phyloP scores from a whole-genome alignment of 2,888 invertebrate species.

The Watsonalla cultraria region DNA sequence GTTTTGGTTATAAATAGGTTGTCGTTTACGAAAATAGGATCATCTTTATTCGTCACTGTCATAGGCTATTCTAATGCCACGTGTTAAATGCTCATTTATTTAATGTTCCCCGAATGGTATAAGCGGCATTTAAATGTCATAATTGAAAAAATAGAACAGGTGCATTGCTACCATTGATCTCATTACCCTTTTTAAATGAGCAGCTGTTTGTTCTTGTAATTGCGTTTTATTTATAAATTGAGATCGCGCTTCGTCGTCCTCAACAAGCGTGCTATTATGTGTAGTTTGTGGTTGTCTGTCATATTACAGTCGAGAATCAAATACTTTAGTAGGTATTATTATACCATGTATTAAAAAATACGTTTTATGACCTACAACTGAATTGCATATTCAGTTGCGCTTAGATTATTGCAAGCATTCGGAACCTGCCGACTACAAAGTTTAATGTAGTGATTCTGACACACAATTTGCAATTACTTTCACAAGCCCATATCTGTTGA shows the following conservation, averaged over 20 bases:
- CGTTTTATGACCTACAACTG: too few species aligned
- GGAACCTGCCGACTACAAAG: too few species aligned
- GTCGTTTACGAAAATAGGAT: background rate
- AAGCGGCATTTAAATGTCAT: constrained; percentile 28
- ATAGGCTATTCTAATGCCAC: background rate
- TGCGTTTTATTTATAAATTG: constrained; percentile 26
- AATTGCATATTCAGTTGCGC: too few species aligned
- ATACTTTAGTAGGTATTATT: too few species aligned
- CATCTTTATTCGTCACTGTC: background rate
- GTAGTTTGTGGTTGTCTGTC: constrained; percentile 8
- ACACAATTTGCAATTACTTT: too few species aligned
- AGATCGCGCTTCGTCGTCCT: constrained; percentile 13
- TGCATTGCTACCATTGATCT: constrained; percentile 30
- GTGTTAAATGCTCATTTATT: background rate
- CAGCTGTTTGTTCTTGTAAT: constrained; percentile 39
- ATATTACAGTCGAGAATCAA: background rate
- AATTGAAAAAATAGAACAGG: constrained; percentile 31
- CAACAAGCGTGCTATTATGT: constrained; percentile 2
- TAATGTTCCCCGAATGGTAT: constrained; percentile 9
- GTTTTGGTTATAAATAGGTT: too few species aligned
- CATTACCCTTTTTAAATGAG: constrained; percentile 35
- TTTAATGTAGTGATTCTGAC: too few species aligned
- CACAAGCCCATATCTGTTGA: too few species aligned
- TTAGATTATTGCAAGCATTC: too few species aligned
- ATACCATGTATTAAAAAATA: too few species aligned